A percentile compares a stretch with the other conserved stretches of the same genome.
phyloP scores from a whole-genome alignment of 2,113 vertebrate species.

The Mormyrus iriodes region DNA sequence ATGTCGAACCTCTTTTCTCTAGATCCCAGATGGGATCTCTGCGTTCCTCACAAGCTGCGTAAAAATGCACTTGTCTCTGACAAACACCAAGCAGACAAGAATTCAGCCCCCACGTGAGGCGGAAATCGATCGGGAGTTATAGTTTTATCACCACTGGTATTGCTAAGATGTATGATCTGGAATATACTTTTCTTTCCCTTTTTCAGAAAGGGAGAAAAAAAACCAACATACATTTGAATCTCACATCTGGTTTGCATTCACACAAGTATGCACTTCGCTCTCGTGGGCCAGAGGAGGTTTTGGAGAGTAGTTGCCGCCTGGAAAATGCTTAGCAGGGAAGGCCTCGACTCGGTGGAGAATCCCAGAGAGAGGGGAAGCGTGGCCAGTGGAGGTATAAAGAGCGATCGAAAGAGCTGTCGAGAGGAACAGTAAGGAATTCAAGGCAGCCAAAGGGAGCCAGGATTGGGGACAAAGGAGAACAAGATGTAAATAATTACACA shows the following conservation, averaged over 20 bases:
- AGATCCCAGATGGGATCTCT: neutral
- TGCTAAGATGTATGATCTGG: conserved; percentile 49
- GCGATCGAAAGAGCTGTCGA: neutral
- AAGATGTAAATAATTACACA: neutral
- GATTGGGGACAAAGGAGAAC: neutral
- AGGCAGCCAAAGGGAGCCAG: neutral
- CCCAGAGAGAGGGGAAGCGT: neutral
- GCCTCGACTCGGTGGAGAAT: conserved; percentile 26
- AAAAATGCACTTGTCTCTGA: neutral
- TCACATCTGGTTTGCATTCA: conserved; percentile 72
- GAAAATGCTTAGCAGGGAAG: conserved; percentile 47
- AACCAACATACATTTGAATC: conserved; percentile 61
- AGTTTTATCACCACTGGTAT: conserved; percentile 47
- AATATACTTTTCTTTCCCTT: conserved; percentile 53
- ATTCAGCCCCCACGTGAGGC: conserved; percentile 12
- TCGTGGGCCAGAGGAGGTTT: conserved; percentile 59
- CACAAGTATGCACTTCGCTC: conserved; percentile 63
- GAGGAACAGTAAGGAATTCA: neutral
- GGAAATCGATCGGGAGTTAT: conserved; percentile 46
- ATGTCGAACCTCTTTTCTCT: neutral
- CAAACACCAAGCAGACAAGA: neutral
- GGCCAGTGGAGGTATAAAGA: neutral
- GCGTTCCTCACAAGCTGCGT: neutral
- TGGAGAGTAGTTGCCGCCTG: conserved; percentile 48
- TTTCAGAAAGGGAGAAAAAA: conserved; percentile 33